Conservation (phyloP, 2,888 invertebrate genomes). For the Hirtodrosophila histrioides region DNA sequence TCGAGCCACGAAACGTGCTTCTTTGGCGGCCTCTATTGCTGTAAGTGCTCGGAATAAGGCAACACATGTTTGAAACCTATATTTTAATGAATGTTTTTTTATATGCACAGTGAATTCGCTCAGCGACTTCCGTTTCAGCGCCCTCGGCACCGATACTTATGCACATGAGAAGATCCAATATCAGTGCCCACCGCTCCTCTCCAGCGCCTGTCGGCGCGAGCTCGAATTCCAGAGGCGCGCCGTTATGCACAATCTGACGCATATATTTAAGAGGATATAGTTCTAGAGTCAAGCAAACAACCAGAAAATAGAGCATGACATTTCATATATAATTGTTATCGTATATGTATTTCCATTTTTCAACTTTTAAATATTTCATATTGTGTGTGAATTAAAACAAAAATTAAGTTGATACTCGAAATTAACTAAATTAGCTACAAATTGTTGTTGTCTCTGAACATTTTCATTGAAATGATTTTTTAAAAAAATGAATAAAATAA, state of each 20-base stretch:
- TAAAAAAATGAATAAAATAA: conserved; percentile 17
- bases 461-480: conserved; percentile 8
- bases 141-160: conserved; percentile 84
- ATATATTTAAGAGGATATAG: conserved; percentile 63
- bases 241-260: conserved; percentile 83
- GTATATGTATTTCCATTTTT: conserved; percentile 20
- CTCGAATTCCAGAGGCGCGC: conserved; percentile 84
- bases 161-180: conserved; percentile 86
- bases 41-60: conserved; percentile 85
- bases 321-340: conserved; percentile 4
- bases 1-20: conserved; percentile 89
- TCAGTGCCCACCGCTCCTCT: conserved; percentile 87
- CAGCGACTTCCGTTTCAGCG: conserved; percentile 87
- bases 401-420: conserved; percentile 6
- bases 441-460: conserved; percentile 12
- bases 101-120: conserved; percentile 86
- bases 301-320: background rate
- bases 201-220: conserved; percentile 86
- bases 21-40: conserved; percentile 86
- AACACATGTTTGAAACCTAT: background rate
- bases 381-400: conserved; percentile 19
- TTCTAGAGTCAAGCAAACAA: background rate
- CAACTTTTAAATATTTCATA: conserved; percentile 37
- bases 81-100: conserved; percentile 56
- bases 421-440: conserved; percentile 59